Percentiles rank a stretch among this genome's conserved stretches.
These are phyloP conservation scores for Drosophila trapezifrons DNA, from an alignment of 1,140 invertebrate genomes.

Conservation along the genomic window DNA sequence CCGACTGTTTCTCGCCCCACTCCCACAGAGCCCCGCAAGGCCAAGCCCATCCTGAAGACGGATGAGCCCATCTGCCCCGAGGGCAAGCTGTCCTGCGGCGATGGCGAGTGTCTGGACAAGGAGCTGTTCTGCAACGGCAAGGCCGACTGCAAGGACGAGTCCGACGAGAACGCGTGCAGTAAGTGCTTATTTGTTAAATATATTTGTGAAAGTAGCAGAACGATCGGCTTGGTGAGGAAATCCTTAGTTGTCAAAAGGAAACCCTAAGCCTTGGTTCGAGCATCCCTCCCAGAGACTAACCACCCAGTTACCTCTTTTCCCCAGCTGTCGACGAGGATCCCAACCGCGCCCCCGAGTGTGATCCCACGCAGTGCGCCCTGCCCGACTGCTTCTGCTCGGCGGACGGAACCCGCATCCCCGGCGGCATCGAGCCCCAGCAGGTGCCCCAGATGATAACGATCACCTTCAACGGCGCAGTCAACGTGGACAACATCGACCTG, in stretches of 20 bases:
- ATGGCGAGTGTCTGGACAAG: constrained; percentile 95
- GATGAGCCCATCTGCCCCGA: constrained; percentile 95
- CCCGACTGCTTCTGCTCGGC: constrained; percentile 97
- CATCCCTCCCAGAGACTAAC: neutral
- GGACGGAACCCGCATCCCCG: constrained; percentile 95
- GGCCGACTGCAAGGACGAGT: constrained; percentile 96
- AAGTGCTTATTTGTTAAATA: constrained; percentile 85
- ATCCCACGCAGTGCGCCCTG: constrained; percentile 93
- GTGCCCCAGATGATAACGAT: constrained; percentile 98
- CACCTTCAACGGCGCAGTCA: constrained; percentile 97
- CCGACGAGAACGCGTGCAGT: constrained; percentile 98
- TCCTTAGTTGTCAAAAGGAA: no score
- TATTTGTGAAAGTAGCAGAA: no score
- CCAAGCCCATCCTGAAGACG: constrained; percentile 94
- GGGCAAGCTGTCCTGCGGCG: constrained; percentile 94
- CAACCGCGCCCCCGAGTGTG: constrained; percentile 95
- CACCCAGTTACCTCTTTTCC: constrained; percentile 28
- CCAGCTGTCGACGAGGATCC: constrained; percentile 94
- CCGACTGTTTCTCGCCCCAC: neutral
- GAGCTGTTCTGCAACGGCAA: constrained; percentile 96
- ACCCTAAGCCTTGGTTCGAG: no score
- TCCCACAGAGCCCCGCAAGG: constrained; percentile 92
- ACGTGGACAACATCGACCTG: constrained; percentile 95
- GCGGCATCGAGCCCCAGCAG: constrained; percentile 91
- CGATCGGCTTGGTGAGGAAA: no score